These are phyloP conservation scores for Anastrepha ludens DNA, from an alignment of 1,140 invertebrate species.

Conservation along the genomic window DNA sequence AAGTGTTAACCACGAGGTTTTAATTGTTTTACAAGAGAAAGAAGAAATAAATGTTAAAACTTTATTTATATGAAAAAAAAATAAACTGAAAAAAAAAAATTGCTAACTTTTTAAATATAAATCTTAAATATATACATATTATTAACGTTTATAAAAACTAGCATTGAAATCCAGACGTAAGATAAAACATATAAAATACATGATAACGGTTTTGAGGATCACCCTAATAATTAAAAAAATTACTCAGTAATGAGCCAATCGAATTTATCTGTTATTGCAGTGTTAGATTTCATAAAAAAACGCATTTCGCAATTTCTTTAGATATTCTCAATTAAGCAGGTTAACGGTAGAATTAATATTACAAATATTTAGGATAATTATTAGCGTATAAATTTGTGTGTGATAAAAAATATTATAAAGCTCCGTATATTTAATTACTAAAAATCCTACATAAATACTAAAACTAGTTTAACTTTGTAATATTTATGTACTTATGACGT, in stretches of 20 bases:
- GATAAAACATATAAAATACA: too few relatives aligned
- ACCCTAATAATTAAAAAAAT: neutral
- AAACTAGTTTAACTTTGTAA: too few relatives aligned
- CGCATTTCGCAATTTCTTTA: neutral
- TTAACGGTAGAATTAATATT: neutral
- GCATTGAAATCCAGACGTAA: neutral
- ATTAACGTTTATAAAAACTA: neutral
- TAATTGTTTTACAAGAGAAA: neutral
- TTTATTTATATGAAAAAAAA: too few relatives aligned
- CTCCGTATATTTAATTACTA: too few relatives aligned
- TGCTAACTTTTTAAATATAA: too few relatives aligned
- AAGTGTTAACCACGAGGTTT: neutral
- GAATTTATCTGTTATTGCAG: constrained; percentile 34
- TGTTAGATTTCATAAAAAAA: constrained; percentile 19
- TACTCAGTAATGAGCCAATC: neutral
- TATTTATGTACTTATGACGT: too few relatives aligned
- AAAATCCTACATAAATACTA: too few relatives aligned
- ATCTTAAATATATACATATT: neutral
- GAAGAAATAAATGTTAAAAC: neutral
- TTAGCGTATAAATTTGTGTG: neutral
- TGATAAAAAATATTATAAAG: neutral
- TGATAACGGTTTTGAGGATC: too few relatives aligned
- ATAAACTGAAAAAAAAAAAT: neutral
- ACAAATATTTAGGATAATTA: neutral
- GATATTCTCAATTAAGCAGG: neutral